These are phyloP conservation scores for Blomia tropicalis DNA, from an alignment of 2,888 invertebrate genomes.

Conservation along the genomic window DNA sequence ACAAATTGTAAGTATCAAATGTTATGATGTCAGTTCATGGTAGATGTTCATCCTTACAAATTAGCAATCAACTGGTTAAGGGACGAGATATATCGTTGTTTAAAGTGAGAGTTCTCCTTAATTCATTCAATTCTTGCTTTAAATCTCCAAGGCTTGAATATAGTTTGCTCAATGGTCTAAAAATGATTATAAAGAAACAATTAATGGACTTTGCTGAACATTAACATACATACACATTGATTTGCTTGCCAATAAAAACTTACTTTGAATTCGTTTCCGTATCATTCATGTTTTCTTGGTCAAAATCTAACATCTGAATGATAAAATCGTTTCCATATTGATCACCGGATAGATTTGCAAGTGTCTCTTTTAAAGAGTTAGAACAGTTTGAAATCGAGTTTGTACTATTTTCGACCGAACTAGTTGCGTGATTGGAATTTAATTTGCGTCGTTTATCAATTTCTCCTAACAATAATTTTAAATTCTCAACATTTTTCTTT, in stretches of 20 bases:
- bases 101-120: not conserved
- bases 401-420: not conserved
- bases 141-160: conserved; percentile 5
- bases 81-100: too few relatives aligned
- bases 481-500: not conserved
- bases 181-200: not conserved
- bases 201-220: not conserved
- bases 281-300: not conserved
- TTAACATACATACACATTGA: not conserved
- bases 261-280: not conserved
- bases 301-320: not conserved
- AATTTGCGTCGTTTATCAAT: not conserved
- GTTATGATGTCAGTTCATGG: too few relatives aligned
- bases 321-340: not conserved
- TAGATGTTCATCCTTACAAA: too few relatives aligned
- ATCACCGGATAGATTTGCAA: not conserved
- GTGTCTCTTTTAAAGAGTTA: not conserved
- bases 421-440: not conserved
- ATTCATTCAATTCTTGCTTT: not conserved
- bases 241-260: not conserved
- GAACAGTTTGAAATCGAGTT: not conserved
- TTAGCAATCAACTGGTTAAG: too few relatives aligned
- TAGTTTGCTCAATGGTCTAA: conserved; percentile 2
- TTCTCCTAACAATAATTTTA: not conserved
- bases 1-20: too few relatives aligned